Evolutionary conservation across 2,113 vertebrate genomes (phyloP).

Genomic region (Forbesichthys agassizii): DNA sequence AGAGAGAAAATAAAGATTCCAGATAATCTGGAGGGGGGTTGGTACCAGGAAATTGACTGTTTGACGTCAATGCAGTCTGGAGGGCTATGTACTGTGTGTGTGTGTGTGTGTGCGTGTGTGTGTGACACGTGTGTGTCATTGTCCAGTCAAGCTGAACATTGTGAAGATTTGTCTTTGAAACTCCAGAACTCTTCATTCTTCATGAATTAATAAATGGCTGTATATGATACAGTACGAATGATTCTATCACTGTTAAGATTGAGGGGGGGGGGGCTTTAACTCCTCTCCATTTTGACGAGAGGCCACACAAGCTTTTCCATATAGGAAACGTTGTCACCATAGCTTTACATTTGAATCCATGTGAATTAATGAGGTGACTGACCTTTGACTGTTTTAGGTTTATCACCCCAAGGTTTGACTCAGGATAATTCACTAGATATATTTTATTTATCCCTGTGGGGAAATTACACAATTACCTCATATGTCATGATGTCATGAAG

Average conservation of each 20-base stretch:
- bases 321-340: constrained; percentile 1
- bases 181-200: no score
- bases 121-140: not conserved
- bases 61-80: constrained; percentile 35
- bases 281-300: constrained; percentile 10
- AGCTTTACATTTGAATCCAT: constrained; percentile 37
- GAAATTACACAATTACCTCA: not conserved
- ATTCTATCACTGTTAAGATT: no score
- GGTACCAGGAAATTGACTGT: constrained; percentile 44
- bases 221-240: no score
- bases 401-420: constrained; percentile 11
- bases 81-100: not conserved
- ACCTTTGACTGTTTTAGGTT: not conserved
- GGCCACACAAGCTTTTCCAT: not conserved
- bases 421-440: constrained; percentile 3
- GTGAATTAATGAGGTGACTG: constrained; percentile 20
- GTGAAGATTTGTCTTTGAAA: not conserved
- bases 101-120: not conserved
- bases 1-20: constrained; percentile 28
- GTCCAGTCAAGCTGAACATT: not conserved
- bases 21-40: constrained; percentile 20
- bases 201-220: no score
- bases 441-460: not conserved
- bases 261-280: not conserved
- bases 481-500: no score